phyloP scores from a whole-genome alignment of 92 coral and sea anemone genomes.

The Muricea muricata region DNA sequence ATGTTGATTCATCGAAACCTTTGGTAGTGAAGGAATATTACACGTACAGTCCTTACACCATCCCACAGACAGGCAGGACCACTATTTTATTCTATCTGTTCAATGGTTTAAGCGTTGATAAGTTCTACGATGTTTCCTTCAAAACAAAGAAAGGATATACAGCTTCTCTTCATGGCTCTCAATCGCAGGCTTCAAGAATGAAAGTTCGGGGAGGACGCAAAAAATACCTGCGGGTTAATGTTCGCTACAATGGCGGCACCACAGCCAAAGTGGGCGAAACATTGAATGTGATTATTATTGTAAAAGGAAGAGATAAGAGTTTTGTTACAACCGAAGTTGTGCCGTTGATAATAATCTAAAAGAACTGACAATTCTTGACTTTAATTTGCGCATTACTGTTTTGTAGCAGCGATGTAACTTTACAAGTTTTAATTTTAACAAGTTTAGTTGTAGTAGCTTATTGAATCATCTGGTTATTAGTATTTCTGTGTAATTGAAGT shows the following conservation, averaged over 20 bases:
- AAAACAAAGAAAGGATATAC: neutral
- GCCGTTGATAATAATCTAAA: neutral
- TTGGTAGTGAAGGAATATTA: constrained; percentile 15
- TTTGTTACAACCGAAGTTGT: neutral
- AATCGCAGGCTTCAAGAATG: neutral
- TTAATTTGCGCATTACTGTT: no score
- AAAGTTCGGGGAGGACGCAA: neutral
- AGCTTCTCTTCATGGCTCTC: neutral
- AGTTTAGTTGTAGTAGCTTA: no score
- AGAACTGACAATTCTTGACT: no score
- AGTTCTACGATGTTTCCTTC: neutral
- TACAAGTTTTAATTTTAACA: no score
- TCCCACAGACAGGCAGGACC: constrained; percentile 16
- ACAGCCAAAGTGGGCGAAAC: neutral
- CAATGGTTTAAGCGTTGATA: neutral
- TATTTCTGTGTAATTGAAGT: no score
- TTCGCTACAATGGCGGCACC: constrained; percentile 7
- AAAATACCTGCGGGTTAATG: neutral
- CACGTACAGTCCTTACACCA: neutral
- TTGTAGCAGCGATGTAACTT: no score
- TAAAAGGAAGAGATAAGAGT: constrained; percentile 24
- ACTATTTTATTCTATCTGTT: neutral
- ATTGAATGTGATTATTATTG: constrained; percentile 6
- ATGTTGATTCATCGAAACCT: constrained; percentile 6
- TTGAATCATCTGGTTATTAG: no score